Evolutionary conservation across 1,140 invertebrate species (phyloP).

Genomic region (Wiebesia pumilae): DNA sequence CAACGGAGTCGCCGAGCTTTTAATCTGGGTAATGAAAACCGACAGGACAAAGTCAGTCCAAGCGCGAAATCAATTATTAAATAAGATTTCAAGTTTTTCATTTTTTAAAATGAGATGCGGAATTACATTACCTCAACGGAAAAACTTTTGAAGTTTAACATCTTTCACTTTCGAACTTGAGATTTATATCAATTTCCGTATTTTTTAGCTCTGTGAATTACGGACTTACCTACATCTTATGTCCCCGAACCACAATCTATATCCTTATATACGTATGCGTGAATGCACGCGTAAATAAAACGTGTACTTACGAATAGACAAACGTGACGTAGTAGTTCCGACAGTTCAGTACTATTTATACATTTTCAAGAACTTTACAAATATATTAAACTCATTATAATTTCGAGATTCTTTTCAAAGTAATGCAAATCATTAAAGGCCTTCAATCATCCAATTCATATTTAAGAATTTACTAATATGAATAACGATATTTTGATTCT

Average conservation of each 20-base stretch:
- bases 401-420: neutral
- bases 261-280: neutral
- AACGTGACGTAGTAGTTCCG: neutral
- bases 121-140: neutral
- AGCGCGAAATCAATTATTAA: slow-evolving; percentile 36
- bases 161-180: neutral
- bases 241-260: neutral
- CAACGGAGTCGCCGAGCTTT: slow-evolving; percentile 15
- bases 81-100: neutral
- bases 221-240: neutral
- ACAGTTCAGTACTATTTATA: neutral
- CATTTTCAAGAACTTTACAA: neutral
- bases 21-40: slow-evolving; percentile 42
- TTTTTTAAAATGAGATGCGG: neutral
- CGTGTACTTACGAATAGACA: neutral
- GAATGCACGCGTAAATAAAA: neutral
- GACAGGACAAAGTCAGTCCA: neutral
- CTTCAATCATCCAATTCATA: too few relatives aligned
- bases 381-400: neutral
- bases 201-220: neutral
- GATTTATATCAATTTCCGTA: neutral
- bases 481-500: too few relatives aligned
- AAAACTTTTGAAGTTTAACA: neutral
- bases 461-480: too few relatives aligned
- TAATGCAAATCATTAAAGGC: too few relatives aligned